Evolutionary conservation across 2,113 vertebrate species (phyloP), one percentile per base, ranked within the genome.

Genomic region (Anolis sagrei): DNA sequence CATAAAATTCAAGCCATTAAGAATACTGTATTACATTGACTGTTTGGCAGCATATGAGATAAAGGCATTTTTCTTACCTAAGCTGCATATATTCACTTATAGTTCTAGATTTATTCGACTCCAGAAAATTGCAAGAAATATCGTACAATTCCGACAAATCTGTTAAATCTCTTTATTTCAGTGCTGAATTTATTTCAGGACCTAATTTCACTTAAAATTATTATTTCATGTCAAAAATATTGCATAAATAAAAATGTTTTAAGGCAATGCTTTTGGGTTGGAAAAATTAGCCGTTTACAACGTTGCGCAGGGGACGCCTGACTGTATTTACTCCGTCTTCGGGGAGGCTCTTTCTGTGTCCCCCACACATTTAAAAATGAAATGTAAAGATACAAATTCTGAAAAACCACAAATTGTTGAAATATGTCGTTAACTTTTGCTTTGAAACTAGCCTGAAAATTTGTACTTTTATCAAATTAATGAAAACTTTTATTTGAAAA

Each of bases 1-100:
- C 83, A 78, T 91, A 93, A 91, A 89, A 93, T 91, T 85, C 34
- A 86, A 32, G 88, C 87, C 91, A 76, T 89, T 95, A 86, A 94
- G 95, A 92, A 85, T 78, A 58, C 86, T 88, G 68, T 82, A 69
- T 89, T 91, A 84, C 27, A 83, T 64, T 10, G 79, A 49, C 91
- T 91, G 49, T 79, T 81, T 82, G 88, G 93, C 92, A 85, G 58
- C 78, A 87, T 91, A 36, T 87, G 93, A 88, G 76, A 80, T 81
- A 86, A 91, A 92, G 66, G 87, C 79, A 82, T 0, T 89, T 93
- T 21, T 89, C 23, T 87, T 89, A 74, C 68, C 86, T 84, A 44
- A 11, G 86, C 93, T 93, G 70, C 19, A n/a, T 44, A 21, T 87
- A 91, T 3, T 27, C n/a, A n/a, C 34, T 34, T 51, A 81, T 51